Conservation (phyloP, 2,888 invertebrate genomes). For the Liopterus haemorrhoidalis region DNA sequence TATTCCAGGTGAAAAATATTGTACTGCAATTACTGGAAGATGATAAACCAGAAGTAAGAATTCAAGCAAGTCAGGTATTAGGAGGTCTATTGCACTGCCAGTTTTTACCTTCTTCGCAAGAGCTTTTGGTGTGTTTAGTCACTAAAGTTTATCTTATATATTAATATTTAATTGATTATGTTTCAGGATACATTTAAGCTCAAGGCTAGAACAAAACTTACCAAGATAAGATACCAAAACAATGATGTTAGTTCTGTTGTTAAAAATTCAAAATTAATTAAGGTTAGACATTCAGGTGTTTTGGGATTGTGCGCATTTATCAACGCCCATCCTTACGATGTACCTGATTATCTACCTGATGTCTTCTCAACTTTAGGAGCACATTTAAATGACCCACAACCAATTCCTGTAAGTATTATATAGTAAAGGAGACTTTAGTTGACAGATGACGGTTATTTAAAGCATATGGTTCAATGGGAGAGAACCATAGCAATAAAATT, state of each 20-base stretch:
- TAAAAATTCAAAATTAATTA: conserved; percentile 14
- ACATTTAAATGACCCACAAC: conserved; percentile 82
- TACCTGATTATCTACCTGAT: conserved; percentile 69
- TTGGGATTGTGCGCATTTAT: conserved; percentile 84
- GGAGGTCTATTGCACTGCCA: conserved; percentile 83
- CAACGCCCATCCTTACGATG: conserved; percentile 81
- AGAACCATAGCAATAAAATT: too few relatives aligned
- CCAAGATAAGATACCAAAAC: conserved; percentile 34
- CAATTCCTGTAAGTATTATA: conserved; percentile 73
- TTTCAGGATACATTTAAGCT: conserved; percentile 53
- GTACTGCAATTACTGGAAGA: conserved; percentile 66
- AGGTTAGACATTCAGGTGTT: conserved; percentile 71
- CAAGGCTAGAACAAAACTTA: conserved; percentile 48
- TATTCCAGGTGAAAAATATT: conserved; percentile 49
- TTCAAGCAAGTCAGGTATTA: conserved; percentile 73
- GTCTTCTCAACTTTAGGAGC: conserved; percentile 72
- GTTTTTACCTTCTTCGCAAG: conserved; percentile 59
- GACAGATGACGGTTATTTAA: too few relatives aligned
- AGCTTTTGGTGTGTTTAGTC: conserved; percentile 50
- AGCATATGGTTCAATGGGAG: too few relatives aligned
- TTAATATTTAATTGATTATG: conserved; percentile 14
- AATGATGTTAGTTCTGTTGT: conserved; percentile 22
- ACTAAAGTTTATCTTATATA: conserved; percentile 14
- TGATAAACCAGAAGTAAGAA: conserved; percentile 71
- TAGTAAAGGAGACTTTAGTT: too few relatives aligned